Evolutionary conservation across 1,140 invertebrate species (phyloP).

Genomic region (Drosophila ambigua): DNA sequence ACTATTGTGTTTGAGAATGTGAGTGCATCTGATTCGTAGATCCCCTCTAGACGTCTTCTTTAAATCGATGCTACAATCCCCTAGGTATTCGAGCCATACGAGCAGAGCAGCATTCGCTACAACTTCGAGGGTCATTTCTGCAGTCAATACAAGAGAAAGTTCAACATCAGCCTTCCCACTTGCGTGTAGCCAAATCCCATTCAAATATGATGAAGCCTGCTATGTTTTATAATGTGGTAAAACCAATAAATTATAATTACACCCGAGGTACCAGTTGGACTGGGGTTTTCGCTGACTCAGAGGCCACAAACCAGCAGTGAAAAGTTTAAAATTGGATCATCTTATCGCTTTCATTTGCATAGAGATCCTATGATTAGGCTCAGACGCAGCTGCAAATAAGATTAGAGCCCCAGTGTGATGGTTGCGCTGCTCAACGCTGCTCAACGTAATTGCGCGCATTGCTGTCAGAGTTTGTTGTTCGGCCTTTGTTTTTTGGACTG

Average conservation of each 20-base stretch:
- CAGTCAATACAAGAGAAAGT: constrained; percentile 54
- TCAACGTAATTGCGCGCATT: constrained; percentile 2
- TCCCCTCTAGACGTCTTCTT: background rate
- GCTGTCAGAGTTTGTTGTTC: constrained; percentile 7
- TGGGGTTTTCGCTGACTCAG: constrained; percentile 28
- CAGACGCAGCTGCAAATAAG: constrained; percentile 27
- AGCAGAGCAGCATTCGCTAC: constrained; percentile 68
- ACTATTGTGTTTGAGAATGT: constrained; percentile 74
- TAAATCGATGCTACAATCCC: background rate
- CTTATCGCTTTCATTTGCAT: constrained; percentile 27
- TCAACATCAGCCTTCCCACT: constrained; percentile 53
- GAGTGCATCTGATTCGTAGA: constrained; percentile 5
- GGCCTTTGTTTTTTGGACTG: constrained; percentile 39
- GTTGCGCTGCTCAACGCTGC: background rate
- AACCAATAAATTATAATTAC: constrained; percentile 33
- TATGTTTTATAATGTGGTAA: constrained; percentile 31
- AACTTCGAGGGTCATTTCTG: constrained; percentile 69
- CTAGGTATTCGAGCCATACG: constrained; percentile 63
- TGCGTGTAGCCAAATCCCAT: constrained; percentile 24
- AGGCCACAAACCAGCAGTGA: background rate
- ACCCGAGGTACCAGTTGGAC: background rate
- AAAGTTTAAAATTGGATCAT: constrained; percentile 17
- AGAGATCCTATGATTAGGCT: constrained; percentile 24
- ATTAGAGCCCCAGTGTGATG: constrained; percentile 15
- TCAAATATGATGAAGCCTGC: constrained; percentile 2